Percentiles rank a stretch among this genome's conserved stretches.
Conservation (phyloP, 1,140 invertebrate genomes). For the Bilobella aurantiaca region DNA sequence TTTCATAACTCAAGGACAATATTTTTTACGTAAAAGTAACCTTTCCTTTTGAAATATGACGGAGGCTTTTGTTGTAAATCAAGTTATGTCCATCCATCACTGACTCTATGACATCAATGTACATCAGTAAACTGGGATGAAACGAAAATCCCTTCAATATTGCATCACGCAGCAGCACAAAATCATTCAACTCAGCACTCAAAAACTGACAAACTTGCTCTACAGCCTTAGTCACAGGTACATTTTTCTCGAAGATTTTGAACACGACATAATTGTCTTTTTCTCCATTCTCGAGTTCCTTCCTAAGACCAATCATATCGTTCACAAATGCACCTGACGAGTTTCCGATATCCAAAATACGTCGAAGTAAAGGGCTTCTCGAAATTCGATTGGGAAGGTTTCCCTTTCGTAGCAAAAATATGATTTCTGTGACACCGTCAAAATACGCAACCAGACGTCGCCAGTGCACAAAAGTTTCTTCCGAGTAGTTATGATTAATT, state of each 20-base stretch:
- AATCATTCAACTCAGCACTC: background rate
- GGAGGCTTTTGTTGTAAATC: background rate
- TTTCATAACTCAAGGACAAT: too few species aligned
- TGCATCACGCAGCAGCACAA: background rate
- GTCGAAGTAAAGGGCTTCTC: background rate
- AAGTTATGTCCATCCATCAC: slow-evolving; percentile 1
- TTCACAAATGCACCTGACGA: background rate
- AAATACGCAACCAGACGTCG: background rate
- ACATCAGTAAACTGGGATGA: background rate
- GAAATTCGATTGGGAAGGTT: background rate
- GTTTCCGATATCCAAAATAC: slow-evolving; percentile 6
- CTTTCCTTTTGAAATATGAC: background rate
- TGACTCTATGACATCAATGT: background rate
- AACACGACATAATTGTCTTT: slow-evolving; percentile 5
- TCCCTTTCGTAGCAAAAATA: background rate
- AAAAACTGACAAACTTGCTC: too few species aligned
- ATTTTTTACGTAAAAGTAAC: slow-evolving; percentile 8
- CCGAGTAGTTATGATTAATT: too few species aligned
- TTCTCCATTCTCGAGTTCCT: background rate
- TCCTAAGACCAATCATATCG: slow-evolving; percentile 4
- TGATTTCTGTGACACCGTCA: background rate
- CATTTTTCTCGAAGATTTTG: background rate
- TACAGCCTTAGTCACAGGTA: background rate
- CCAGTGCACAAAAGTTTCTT: too few species aligned
- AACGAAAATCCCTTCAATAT: background rate